These are phyloP conservation scores for Porites evermanni DNA, from an alignment of 92 coral and sea anemone species.

Conservation along the genomic window DNA sequence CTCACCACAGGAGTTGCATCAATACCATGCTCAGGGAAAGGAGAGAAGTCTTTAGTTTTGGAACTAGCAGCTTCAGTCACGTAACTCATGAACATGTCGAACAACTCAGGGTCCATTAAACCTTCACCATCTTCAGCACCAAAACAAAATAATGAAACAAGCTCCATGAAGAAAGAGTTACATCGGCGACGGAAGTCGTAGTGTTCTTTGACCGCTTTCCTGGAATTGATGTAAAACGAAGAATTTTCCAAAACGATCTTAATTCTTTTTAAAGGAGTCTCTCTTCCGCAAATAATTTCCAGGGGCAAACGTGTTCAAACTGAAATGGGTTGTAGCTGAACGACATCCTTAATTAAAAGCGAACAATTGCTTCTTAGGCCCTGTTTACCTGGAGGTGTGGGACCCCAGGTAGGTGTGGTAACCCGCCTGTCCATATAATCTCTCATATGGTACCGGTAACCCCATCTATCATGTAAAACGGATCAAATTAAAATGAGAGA, in stretches of 20 bases:
- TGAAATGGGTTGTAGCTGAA: too few species aligned
- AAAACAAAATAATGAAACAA: conserved; percentile 84
- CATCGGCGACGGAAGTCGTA: conserved; percentile 83
- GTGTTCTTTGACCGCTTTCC: conserved; percentile 60
- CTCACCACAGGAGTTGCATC: conserved; percentile 91
- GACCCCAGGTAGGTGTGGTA: too few species aligned
- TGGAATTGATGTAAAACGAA: not conserved
- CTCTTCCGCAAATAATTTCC: not conserved
- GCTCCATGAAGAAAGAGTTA: conserved; percentile 90
- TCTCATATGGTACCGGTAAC: too few species aligned
- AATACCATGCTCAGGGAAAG: conserved; percentile 85
- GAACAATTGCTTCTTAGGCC: too few species aligned
- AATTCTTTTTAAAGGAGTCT: not conserved
- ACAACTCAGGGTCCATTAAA: conserved; percentile 70
- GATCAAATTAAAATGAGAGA: too few species aligned
- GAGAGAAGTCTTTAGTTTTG: conserved; percentile 77
- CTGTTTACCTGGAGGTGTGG: too few species aligned
- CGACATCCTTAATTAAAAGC: too few species aligned
- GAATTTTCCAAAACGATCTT: too few species aligned
- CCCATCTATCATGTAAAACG: too few species aligned
- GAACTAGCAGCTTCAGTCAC: conserved; percentile 67
- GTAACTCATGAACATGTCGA: conserved; percentile 80
- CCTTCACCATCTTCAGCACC: conserved; percentile 53
- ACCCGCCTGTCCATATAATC: too few species aligned
- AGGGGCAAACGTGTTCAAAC: too few species aligned